Base-by-base conservation (phyloP, 2,797 vertebrate genomes). In the Betta splendens region DNA sequence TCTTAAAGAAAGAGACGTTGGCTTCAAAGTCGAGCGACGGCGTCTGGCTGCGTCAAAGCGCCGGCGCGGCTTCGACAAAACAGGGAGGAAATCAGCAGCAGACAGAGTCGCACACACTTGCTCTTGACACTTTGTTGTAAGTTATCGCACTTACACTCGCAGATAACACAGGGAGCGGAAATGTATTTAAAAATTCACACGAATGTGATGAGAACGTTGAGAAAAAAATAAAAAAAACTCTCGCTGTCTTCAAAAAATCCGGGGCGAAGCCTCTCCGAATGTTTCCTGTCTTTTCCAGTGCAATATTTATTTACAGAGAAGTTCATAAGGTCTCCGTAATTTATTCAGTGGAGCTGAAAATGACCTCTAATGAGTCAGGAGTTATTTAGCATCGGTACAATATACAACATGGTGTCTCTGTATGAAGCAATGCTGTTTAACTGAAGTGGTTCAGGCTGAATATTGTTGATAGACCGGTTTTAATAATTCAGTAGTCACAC, bases 41-140 rank as follows among this genome's bases (percentile, higher is more conserved):
- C 57, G 72, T 74, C 29, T 29, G 39, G 64, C 45, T 71, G 53
- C 80, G 82, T 74, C 63, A 66, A 69, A 86, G 70, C 59, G 62
- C 22, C 47, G 35, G 46, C 62, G 35, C 10, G 49, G 69, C 43
- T 60, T 72, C 36, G 53, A 68, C 48, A 67, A 52, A 52, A n/a
- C n/a, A n/a, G 20, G 25, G 16, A 13, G 17, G n/a, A 46, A 22
- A 47, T 13, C 52, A 15, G 16, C 55, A 49, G 55, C 47, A 64
- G 78, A 72, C 60, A 76, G 36, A 69, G 71, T 40, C 49, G 55
- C 66, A 72, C 59, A 56, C n/a, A 38, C 26, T 74, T 59, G 51
- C 66, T 79, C 62, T 71, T 75, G 64, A 77, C 63, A 78, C 67
- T 69, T 55, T 56, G 51, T 38, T 32, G 48, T 32, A 54, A 78